Conservation (phyloP, 2,888 invertebrate genomes). For the Craniophora ligustri region DNA sequence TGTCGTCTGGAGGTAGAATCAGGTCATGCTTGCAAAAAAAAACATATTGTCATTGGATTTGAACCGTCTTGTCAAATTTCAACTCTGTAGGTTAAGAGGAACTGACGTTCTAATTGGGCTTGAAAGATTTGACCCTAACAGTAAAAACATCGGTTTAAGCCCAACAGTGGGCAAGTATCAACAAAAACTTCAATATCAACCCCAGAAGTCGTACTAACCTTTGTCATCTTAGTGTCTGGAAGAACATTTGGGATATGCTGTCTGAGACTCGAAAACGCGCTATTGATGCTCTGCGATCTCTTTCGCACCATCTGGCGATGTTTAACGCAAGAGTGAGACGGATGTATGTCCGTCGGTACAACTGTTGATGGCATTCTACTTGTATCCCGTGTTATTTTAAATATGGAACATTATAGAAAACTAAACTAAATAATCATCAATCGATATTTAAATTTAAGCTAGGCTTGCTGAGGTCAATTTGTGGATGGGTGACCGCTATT, state of each 20-base stretch:
- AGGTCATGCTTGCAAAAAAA: too few species aligned
- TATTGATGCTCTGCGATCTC: slow-evolving; percentile 97
- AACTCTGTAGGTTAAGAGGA: too few species aligned
- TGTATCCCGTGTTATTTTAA: neutral
- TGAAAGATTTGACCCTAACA: too few species aligned
- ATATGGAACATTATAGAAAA: neutral
- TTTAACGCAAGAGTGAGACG: slow-evolving; percentile 68
- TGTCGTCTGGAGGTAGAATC: too few species aligned
- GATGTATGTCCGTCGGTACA: slow-evolving; percentile 43
- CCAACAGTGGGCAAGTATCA: slow-evolving; percentile 27
- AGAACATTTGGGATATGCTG: slow-evolving; percentile 99
- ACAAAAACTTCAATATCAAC: slow-evolving; percentile 30
- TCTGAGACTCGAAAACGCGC: slow-evolving; percentile 96
- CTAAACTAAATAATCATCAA: too few species aligned
- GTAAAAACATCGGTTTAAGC: neutral
- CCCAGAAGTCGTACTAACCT: slow-evolving; percentile 88
- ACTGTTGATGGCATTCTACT: neutral
- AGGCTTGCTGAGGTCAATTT: too few species aligned
- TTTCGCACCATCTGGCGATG: slow-evolving; percentile 85
- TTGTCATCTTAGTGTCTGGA: slow-evolving; percentile 97
- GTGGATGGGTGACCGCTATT: too few species aligned
- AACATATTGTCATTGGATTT: too few species aligned
- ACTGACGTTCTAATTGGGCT: too few species aligned
- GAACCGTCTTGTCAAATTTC: too few species aligned
- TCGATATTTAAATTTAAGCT: too few species aligned